Conservation (phyloP, 2,797 vertebrate species). For the Hydrolagus colliei region DNA sequence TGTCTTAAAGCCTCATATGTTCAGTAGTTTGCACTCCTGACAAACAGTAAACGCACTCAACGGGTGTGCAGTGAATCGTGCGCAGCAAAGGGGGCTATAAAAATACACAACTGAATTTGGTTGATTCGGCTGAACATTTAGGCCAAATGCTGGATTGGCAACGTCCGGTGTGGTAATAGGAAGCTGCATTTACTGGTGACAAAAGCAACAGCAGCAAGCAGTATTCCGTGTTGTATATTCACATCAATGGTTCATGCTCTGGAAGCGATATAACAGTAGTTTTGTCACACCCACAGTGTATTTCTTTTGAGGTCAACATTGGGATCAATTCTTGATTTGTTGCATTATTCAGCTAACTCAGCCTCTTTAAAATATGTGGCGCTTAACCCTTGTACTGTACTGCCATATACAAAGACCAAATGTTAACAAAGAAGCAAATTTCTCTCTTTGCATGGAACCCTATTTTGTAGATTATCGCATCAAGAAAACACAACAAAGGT, state of each 20-base stretch:
- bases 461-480: too few relatives aligned
- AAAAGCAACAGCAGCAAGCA: slow-evolving; percentile 25
- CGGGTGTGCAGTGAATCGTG: slow-evolving; percentile 39
- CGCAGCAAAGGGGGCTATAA: slow-evolving; percentile 67
- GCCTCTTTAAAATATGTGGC: too few relatives aligned
- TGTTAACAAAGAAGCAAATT: not conserved
- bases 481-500: too few relatives aligned
- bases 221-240: slow-evolving; percentile 4
- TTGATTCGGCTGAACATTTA: slow-evolving; percentile 22
- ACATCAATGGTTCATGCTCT: not conserved
- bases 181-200: slow-evolving; percentile 24
- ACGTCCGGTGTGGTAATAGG: slow-evolving; percentile 7
- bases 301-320: not conserved
- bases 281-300: not conserved
- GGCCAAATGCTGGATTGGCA: slow-evolving; percentile 30
- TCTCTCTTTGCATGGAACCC: not conserved
- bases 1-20: slow-evolving; percentile 89
- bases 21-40: slow-evolving; percentile 86
- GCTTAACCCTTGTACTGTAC: too few relatives aligned
- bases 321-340: not conserved
- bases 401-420: not conserved
- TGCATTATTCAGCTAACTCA: not conserved
- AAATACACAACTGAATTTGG: slow-evolving; percentile 43
- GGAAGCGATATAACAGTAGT: slow-evolving; percentile 6
- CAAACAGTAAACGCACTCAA: slow-evolving; percentile 85